Evolutionary conservation across 37 sponge, comb jelly and placozoan species (phyloP).

Genomic region (Crambe crambe): DNA sequence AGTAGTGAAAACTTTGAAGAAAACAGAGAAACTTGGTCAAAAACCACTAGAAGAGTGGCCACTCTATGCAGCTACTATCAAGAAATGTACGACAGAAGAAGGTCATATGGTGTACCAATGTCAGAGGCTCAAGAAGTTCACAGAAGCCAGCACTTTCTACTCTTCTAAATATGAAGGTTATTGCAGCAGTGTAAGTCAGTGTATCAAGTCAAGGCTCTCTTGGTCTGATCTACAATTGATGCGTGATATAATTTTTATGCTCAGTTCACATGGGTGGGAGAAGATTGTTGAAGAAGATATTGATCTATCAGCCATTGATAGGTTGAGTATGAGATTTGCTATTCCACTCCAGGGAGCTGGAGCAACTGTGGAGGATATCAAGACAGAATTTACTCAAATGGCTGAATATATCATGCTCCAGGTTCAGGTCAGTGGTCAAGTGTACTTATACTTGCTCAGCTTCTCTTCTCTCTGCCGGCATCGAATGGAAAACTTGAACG

Average conservation of each 20-base stretch:
- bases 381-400: slow-evolving; percentile 53
- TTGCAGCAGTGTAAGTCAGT: slow-evolving; percentile 47
- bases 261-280: slow-evolving; percentile 73
- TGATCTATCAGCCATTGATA: slow-evolving; percentile 50
- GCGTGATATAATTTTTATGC: slow-evolving; percentile 63
- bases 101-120: slow-evolving; percentile 44
- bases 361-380: slow-evolving; percentile 35
- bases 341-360: slow-evolving; percentile 42
- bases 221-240: slow-evolving; percentile 69
- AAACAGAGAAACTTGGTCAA: slow-evolving; percentile 59
- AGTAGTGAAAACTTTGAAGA: slow-evolving; percentile 50
- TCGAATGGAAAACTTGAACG: slow-evolving; percentile 59
- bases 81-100: slow-evolving; percentile 46
- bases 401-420: slow-evolving; percentile 55
- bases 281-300: slow-evolving; percentile 41
- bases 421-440: slow-evolving; percentile 48
- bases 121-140: slow-evolving; percentile 37
- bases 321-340: slow-evolving; percentile 37
- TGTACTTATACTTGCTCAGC: slow-evolving; percentile 41
- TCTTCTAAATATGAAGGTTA: slow-evolving; percentile 56
- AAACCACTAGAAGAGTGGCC: slow-evolving; percentile 60
- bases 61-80: slow-evolving; percentile 60
- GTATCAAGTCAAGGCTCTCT: slow-evolving; percentile 70
- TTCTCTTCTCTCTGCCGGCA: slow-evolving; percentile 54
- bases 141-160: slow-evolving; percentile 40